A percentile compares a stretch with the other conserved stretches of the same genome.
phyloP scores from a whole-genome alignment of 2,888 invertebrate genomes.

The Lapara coniferarum region DNA sequence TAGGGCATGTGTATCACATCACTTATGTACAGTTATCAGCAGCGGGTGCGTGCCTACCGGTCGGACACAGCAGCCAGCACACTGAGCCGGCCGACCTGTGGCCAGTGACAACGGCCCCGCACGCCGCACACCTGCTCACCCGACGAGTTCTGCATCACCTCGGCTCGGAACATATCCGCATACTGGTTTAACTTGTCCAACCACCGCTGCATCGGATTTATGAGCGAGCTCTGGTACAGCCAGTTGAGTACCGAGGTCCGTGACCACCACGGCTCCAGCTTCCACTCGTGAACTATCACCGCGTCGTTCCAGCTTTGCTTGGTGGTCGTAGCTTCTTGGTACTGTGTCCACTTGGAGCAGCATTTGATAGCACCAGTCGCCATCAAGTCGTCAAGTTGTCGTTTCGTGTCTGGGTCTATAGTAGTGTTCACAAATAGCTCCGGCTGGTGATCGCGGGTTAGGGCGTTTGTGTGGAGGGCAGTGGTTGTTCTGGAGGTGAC shows the following conservation, averaged over 20 bases:
- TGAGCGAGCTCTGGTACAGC: constrained; percentile 67
- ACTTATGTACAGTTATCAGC: neutral
- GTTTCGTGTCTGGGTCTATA: constrained; percentile 35
- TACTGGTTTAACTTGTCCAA: constrained; percentile 61
- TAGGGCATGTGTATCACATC: too few relatives aligned
- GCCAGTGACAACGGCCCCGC: constrained; percentile 45
- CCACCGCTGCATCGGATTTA: constrained; percentile 71
- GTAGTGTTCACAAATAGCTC: constrained; percentile 42
- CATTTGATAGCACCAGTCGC: constrained; percentile 47
- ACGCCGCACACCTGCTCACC: neutral
- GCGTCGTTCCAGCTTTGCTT: constrained; percentile 50
- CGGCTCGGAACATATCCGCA: constrained; percentile 42
- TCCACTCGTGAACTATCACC: constrained; percentile 51
- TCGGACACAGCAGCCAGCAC: constrained; percentile 61
- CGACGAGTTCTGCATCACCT: constrained; percentile 8
- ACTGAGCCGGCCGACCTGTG: constrained; percentile 61
- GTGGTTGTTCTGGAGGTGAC: constrained; percentile 37
- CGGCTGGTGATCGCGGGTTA: constrained; percentile 39
- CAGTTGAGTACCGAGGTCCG: constrained; percentile 59
- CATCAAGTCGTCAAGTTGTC: constrained; percentile 35
- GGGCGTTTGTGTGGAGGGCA: constrained; percentile 37
- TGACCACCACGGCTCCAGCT: constrained; percentile 63
- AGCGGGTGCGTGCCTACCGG: constrained; percentile 46
- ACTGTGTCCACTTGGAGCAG: constrained; percentile 61
- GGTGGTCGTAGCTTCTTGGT: constrained; percentile 41